Base-by-base conservation (phyloP, 64 coral and sea anemone species). In the Montipora cactus region DNA sequence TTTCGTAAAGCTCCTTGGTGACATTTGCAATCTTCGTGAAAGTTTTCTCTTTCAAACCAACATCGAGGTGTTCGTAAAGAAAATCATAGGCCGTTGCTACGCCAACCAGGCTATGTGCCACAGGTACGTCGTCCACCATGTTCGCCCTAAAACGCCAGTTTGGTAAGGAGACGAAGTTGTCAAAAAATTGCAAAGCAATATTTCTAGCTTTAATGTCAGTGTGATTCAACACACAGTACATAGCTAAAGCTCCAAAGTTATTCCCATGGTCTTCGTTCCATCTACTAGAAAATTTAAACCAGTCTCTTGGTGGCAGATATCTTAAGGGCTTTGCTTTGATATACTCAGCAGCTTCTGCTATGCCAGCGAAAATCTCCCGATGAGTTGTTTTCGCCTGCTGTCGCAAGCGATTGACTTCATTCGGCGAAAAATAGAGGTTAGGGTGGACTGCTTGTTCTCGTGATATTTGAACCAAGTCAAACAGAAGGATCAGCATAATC, bases 221-320 rank as follows among this genome's bases (percentile, higher is more conserved):
- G 47, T 19, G 46, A 10, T 96, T 94, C 21, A 99, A 51, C 18
- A 96, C 92, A 76, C 87, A 88, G 71, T 99, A 96, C 53, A 99
- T 88, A 4, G 98, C 89, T 3, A 99, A 69, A 11, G 86, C 79
- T 19, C 50, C 66, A 10, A 99, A 81, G 51, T 91, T 75, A 77
- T 99, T 99, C 13, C 95, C 98, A 80, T 92, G 89, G 6, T 77
- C 59, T 79, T 99, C 97, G 50, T 99, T 99, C 97, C 97, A 99
- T 85, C 53, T 84, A 10, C 94, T 83, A 0, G 88, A 68, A n/a
- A 96, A 99, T 45, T 69, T 55, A 1, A 45, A 64, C 92, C 92
- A 96, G 2, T 89, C 81, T 7, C 44, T 14, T 11, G 98, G 89
- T 4, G 92, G 95, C 28, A 91, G 81, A 66, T 78, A 91, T 2